Evolutionary conservation across 2,797 vertebrate species (phyloP), one percentile per base, ranked within the genome.

Genomic region (Pantherophis alleghaniensis): DNA sequence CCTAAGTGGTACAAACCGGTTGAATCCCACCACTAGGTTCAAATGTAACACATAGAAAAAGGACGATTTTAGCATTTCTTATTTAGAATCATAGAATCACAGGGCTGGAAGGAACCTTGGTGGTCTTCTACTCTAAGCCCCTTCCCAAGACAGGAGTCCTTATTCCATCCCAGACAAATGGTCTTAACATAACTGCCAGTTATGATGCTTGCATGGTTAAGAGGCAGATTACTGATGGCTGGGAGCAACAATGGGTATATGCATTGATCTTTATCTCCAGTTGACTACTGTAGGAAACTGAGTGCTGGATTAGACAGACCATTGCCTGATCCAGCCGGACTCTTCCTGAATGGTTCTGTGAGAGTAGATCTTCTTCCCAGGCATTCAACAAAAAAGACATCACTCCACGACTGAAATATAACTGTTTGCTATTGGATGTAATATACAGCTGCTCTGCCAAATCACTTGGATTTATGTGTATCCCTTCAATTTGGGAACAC

Each of bases 381-480:
- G 74, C n/a, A 95, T 95, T 37, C n/a, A 53, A 24, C 12, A 90
- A 24, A 63, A 42, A 55, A 60, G 59, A 61, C 94, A 92, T 61
- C 57, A 91, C 57, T 90, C 89, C 89, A 90, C 94, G 95, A 95
- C 95, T 91, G 32, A 93, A 94, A n/a, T 95, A 87, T 61, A 93
- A 57, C 87, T 97, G 89, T 7, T 89, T 95, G 53, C 94, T 95
- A 74, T 95, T 60, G 95, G 94, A 96, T 93, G 63, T 83, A 96
- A 91, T 57, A 95, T 94, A 87, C 79, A 92, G 90, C 93, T 96
- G 94, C 92, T 93, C 95, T 96, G 88, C 87, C 92, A 87, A 94
- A 94, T 97, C 93, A 91, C 94, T 93, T 96, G 79, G 79, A 95
- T 95, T 96, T 97, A 95, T 93, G 94, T 95, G 91, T 94, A 95